These are phyloP conservation scores for Tetramorium bicarinatum DNA, from an alignment of 2,888 invertebrate species.

Conservation along the genomic window DNA sequence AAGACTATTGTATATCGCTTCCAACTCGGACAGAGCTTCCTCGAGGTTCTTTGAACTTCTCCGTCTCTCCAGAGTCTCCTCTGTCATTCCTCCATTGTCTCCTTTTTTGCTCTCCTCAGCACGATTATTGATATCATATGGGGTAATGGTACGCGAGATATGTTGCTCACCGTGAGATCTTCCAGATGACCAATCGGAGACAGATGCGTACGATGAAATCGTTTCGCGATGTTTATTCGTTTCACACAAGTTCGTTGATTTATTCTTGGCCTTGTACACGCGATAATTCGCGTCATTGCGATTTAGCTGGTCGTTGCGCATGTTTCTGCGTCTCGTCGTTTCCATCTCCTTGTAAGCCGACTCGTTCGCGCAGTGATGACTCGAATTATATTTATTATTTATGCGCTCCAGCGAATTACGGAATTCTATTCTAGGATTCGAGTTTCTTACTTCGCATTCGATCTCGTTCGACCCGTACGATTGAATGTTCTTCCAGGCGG, in stretches of 20 bases:
- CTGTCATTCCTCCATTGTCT: slow-evolving; percentile 61
- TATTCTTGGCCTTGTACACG: slow-evolving; percentile 30
- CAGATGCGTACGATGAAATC: slow-evolving; percentile 18
- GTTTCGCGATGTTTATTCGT: slow-evolving; percentile 45
- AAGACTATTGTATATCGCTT: slow-evolving; percentile 96
- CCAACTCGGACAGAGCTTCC: slow-evolving; percentile 95
- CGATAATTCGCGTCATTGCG: slow-evolving; percentile 53
- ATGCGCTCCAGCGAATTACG: slow-evolving; percentile 61
- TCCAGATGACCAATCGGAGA: slow-evolving; percentile 37
- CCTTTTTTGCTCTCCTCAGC: neutral
- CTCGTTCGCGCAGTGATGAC: slow-evolving; percentile 51
- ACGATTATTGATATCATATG: neutral
- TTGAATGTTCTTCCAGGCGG: slow-evolving; percentile 41
- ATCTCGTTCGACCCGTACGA: slow-evolving; percentile 67
- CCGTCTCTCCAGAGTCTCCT: slow-evolving; percentile 87
- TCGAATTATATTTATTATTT: slow-evolving; percentile 73
- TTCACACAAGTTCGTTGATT: slow-evolving; percentile 38
- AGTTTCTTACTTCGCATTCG: neutral
- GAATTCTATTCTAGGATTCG: slow-evolving; percentile 29
- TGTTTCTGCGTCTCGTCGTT: slow-evolving; percentile 64
- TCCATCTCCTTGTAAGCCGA: slow-evolving; percentile 61
- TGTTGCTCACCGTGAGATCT: slow-evolving; percentile 44
- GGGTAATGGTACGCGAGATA: neutral
- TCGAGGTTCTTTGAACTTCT: slow-evolving; percentile 93
- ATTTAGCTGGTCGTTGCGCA: slow-evolving; percentile 70